phyloP scores from a whole-genome alignment of 1,140 invertebrate species.

The Lamellibrachia luymesi region DNA sequence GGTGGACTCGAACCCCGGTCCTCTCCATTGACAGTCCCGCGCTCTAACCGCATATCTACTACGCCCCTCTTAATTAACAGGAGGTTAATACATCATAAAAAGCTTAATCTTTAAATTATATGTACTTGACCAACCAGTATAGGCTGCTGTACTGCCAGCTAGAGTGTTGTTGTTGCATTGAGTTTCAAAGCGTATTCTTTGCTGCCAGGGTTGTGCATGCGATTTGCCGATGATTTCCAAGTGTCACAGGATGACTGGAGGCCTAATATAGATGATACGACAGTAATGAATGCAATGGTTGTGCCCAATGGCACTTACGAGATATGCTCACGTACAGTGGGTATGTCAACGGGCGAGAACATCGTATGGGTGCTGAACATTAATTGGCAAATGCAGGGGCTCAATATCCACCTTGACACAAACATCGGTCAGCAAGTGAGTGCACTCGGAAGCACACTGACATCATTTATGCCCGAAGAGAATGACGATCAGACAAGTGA shows the following conservation, averaged over 20 bases:
- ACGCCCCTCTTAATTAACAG: too few species aligned
- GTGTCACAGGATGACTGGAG: conserved; percentile 96
- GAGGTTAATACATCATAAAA: too few species aligned
- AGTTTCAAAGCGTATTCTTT: neutral
- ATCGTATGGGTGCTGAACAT: conserved; percentile 98
- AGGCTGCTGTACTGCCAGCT: neutral
- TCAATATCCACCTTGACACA: conserved; percentile 93
- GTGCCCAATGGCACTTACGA: conserved; percentile 98
- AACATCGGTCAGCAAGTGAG: conserved; percentile 94
- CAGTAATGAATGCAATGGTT: conserved; percentile 91
- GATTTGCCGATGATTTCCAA: conserved; percentile 96
- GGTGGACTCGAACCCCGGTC: too few species aligned
- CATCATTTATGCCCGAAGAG: conserved; percentile 73
- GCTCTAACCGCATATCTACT: too few species aligned
- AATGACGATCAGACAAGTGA: conserved; percentile 24
- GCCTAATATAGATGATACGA: conserved; percentile 65
- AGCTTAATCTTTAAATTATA: too few species aligned
- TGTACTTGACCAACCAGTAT: neutral
- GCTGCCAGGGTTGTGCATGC: conserved; percentile 76
- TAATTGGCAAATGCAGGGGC: conserved; percentile 98
- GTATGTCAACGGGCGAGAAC: conserved; percentile 60
- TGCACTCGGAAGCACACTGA: conserved; percentile 89
- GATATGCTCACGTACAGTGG: conserved; percentile 83
- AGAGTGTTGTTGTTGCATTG: too few species aligned
- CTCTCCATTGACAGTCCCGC: too few species aligned